Evolutionary conservation across 1,140 invertebrate genomes (phyloP), one percentile per base, ranked within the genome.

Genomic region (Drosophila tropicalis): DNA sequence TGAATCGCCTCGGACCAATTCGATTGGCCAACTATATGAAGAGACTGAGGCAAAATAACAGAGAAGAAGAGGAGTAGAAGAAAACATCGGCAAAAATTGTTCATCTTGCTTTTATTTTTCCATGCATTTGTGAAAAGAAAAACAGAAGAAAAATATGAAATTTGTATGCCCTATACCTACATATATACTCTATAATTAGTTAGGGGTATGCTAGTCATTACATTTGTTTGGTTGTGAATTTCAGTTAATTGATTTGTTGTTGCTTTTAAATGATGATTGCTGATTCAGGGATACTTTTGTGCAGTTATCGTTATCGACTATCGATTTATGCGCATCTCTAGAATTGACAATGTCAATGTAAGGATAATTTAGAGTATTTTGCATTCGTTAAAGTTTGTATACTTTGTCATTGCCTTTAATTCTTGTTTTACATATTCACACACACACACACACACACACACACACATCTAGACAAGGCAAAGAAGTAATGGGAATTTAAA

Each of bases 11-110:
- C 32, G 66, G 17, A 72, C 25, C 79, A 67, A 70, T 86, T 70
- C 76, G 79, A 86, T 86, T 86, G 83, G 73, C 73, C 73, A 60
- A 67, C 41, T 36, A 36, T 17, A 36, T 19, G 56, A 6, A 47
- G 29, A 7, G 32, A 39, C 57, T 32, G 72, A 56, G 39, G 62
- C 67, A 62, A 44, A 67, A n/a, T 32, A 32, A 29, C 34, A 36
- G 34, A 36, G 41, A 32, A 25, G 60, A 29, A 29, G 15, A 54
- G 19, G 40, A 34, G 17, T 41, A 57, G 6, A 58, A 32, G 63
- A 36, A 61, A 68, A 63, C 72, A 63, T 36, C 34, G 10, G 47
- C n/a, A 68, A 60, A 68, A 25, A 25, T 25, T 56, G 22, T 56
- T 56, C 25, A 29, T 32, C n/a, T 32, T 58, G 29, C n/a, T 58